A percentile compares a stretch with the other conserved stretches of the same genome.
These are phyloP conservation scores for Meloidogyne chitwoodi DNA, from an alignment of 1,140 invertebrate genomes.

Conservation along the genomic window DNA sequence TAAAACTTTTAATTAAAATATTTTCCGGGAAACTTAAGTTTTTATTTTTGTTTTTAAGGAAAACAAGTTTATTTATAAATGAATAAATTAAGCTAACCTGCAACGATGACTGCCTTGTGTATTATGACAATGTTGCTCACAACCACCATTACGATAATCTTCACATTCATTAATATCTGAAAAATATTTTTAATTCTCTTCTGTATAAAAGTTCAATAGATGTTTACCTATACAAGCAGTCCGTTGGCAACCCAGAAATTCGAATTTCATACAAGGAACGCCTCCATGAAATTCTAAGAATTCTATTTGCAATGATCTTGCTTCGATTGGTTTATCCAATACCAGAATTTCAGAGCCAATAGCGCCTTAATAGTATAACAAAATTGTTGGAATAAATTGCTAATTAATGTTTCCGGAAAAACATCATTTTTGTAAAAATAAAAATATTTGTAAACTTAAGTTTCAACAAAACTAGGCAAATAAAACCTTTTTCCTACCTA, in stretches of 20 bases:
- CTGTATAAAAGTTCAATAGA: not conserved
- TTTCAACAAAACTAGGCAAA: too few species aligned
- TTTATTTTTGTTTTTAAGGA: too few species aligned
- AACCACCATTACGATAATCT: constrained; percentile 77
- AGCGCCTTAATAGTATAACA: not conserved
- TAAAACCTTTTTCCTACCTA: not conserved
- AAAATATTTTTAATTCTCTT: not conserved
- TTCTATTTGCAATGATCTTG: constrained; percentile 78
- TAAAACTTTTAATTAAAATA: too few species aligned
- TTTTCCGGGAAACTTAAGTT: too few species aligned
- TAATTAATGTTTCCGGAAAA: not conserved
- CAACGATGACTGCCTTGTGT: constrained; percentile 80
- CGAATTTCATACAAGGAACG: constrained; percentile 81
- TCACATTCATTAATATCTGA: constrained; percentile 84
- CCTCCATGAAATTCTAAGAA: constrained; percentile 76
- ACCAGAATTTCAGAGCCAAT: constrained; percentile 76
- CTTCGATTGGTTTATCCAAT: constrained; percentile 82
- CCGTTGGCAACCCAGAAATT: constrained; percentile 85
- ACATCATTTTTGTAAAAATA: not conserved
- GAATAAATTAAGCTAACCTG: constrained; percentile 53
- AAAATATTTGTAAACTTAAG: too few species aligned
- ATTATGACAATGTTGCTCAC: constrained; percentile 67
- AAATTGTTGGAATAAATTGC: not conserved
- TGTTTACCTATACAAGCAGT: constrained; percentile 71
- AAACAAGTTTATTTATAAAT: too few species aligned